Conservation (phyloP, 2,113 vertebrate species). For the Pomatorhinus ruficollis region DNA sequence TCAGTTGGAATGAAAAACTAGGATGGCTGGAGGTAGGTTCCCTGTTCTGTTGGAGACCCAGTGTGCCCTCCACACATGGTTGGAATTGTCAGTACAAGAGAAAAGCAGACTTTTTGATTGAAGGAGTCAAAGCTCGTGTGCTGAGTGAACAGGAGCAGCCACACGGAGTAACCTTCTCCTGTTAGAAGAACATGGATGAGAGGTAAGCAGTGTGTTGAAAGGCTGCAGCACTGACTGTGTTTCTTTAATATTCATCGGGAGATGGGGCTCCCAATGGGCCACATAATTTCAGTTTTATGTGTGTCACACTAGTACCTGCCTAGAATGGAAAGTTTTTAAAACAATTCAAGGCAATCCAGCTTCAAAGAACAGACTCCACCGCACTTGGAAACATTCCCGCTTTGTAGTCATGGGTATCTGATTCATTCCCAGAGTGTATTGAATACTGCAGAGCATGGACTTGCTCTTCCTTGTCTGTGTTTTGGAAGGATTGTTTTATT, state of each 20-base stretch:
- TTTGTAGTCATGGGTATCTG: neutral
- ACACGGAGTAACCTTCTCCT: neutral
- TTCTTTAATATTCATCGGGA: neutral
- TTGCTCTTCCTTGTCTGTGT: neutral
- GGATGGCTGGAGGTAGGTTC: neutral
- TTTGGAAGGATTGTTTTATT: neutral
- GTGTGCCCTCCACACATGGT: neutral
- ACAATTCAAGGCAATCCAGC: neutral
- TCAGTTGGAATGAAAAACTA: neutral
- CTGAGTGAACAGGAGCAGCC: neutral
- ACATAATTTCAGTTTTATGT: neutral
- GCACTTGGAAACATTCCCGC: neutral
- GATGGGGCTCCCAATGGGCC: neutral
- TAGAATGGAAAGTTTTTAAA: neutral
- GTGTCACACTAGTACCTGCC: neutral
- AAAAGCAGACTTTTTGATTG: neutral
- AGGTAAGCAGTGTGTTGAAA: neutral
- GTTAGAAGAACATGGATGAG: neutral
- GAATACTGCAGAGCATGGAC: neutral
- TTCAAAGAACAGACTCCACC: neutral
- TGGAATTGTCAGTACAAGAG: rapidly evolving
- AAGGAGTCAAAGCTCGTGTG: neutral
- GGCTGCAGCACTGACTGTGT: neutral
- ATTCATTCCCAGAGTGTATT: neutral
- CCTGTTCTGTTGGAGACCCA: neutral